Evolutionary conservation across 1,140 invertebrate species (phyloP), one percentile per base, ranked within the genome.

Genomic region (Conus ventricosus): DNA sequence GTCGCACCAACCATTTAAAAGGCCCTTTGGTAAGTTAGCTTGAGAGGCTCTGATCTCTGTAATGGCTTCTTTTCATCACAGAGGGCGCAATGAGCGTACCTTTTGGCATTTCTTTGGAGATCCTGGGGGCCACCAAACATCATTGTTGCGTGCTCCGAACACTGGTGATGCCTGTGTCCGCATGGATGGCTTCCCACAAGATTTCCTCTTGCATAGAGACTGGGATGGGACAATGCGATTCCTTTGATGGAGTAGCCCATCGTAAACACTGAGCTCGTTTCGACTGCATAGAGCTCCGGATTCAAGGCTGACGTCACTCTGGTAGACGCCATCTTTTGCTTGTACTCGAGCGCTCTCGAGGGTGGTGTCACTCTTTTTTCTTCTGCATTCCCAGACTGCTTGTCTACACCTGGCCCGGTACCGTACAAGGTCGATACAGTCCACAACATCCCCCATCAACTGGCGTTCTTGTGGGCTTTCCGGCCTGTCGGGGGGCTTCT

Each of bases 1-100:
- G 80, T 91, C 85, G 88, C 55, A 4, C 87, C 84, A 7, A 91
- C 57, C 55, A 67, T 91, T 87, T 88, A 87, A 87, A 91, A 90
- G 39, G 39, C 80, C 6, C 17, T 81, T n/a, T 6, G 90, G 89
- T 63, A 63, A 3, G 60, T 63, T 0, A 4, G 60, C 60, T 63
- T 63, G 60, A 63, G 60, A 63, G 60, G 60, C 60, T 63, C 60
- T 63, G 60, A 63, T 11, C 60, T 63, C 60, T 63, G 60, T 3
- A 20, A 63, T 63, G 60, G 60, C 60, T 63, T 63, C 60, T 63
- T 63, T 63, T 63, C 60, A 27, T 84, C 75, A n/a, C 75, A 78
- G n/a, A 25, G 39, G n/a, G 75, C 10, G 5, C 13, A 78, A 23
- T n/a, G 23, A 25, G 10, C 27, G 75, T n/a, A 78, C 75, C 75